Conservation (phyloP, 2,797 vertebrate species). For the Poecilia gillii region DNA sequence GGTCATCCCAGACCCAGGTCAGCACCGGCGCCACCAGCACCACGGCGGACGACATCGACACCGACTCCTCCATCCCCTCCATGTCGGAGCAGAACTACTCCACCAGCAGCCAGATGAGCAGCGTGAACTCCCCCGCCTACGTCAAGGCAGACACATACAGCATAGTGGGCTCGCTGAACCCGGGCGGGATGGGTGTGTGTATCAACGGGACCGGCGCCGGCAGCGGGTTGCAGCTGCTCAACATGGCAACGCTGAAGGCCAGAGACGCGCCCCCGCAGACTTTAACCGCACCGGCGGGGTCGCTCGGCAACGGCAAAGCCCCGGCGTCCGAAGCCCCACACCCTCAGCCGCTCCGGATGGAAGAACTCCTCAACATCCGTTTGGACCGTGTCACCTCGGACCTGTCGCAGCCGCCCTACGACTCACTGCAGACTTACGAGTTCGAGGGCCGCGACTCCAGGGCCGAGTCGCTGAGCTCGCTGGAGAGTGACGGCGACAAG, state of each 20-base stretch:
- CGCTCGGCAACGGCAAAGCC: conserved; percentile 58
- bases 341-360: conserved; percentile 80
- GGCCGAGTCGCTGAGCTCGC: conserved; percentile 87
- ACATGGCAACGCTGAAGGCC: conserved; percentile 66
- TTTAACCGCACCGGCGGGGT: conserved; percentile 63
- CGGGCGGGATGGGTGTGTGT: conserved; percentile 44
- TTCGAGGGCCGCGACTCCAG: conserved; percentile 89
- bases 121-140: conserved; percentile 48
- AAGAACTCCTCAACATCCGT: conserved; percentile 85
- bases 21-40: conserved; percentile 71
- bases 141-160: conserved; percentile 70
- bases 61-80: conserved; percentile 69
- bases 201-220: conserved; percentile 52
- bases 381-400: conserved; percentile 88
- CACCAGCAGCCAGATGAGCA: conserved; percentile 26
- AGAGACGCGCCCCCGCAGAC: conserved; percentile 77
- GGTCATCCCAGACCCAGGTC: conserved; percentile 67
- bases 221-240: conserved; percentile 63
- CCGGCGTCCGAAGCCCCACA: conserved; percentile 35
- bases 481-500: conserved; percentile 83
- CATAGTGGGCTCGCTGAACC: conserved; percentile 78
- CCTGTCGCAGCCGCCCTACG: conserved; percentile 89
- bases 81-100: conserved; percentile 55
- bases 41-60: conserved; percentile 67
- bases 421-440: conserved; percentile 92